These are phyloP conservation scores for Bombylius major DNA, from an alignment of 2,888 invertebrate genomes.

Conservation along the genomic window DNA sequence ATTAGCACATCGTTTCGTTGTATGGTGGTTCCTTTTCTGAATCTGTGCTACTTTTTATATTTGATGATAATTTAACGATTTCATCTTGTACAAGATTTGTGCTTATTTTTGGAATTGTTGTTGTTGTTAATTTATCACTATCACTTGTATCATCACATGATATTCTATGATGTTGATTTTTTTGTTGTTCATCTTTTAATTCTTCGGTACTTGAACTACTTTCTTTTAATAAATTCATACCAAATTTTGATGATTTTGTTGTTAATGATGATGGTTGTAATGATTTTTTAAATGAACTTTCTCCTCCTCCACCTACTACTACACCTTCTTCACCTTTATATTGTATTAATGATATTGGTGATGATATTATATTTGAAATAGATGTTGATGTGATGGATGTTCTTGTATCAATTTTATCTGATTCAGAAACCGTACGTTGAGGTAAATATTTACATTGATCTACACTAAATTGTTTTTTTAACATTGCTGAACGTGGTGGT, in stretches of 20 bases:
- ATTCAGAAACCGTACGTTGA: conserved; percentile 20
- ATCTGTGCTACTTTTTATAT: conserved; percentile 37
- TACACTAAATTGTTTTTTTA: conserved; percentile 37
- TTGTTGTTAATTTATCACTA: neutral
- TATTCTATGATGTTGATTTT: neutral
- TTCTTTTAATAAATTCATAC: conserved; percentile 34
- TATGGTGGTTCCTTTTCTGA: conserved; percentile 37
- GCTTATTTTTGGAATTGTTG: conserved; percentile 32
- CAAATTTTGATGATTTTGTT: conserved; percentile 22
- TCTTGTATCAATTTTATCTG: conserved; percentile 13
- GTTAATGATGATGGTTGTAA: conserved; percentile 28
- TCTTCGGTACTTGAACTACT: conserved; percentile 38
- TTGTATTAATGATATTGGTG: conserved; percentile 1
- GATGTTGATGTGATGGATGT: neutral
- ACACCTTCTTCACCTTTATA: neutral
- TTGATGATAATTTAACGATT: conserved; percentile 37
- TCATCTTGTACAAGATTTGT: conserved; percentile 36
- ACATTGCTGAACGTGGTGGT: conserved; percentile 29
- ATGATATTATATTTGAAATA: neutral
- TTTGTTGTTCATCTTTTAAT: conserved; percentile 26
- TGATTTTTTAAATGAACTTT: conserved; percentile 15
- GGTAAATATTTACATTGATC: conserved; percentile 31
- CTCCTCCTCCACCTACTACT: neutral
- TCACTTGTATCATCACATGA: conserved; percentile 11
- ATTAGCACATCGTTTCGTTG: conserved; percentile 39